Evolutionary conservation across 1,140 invertebrate species (phyloP).

Genomic region (Chrysomallon squamiferum): DNA sequence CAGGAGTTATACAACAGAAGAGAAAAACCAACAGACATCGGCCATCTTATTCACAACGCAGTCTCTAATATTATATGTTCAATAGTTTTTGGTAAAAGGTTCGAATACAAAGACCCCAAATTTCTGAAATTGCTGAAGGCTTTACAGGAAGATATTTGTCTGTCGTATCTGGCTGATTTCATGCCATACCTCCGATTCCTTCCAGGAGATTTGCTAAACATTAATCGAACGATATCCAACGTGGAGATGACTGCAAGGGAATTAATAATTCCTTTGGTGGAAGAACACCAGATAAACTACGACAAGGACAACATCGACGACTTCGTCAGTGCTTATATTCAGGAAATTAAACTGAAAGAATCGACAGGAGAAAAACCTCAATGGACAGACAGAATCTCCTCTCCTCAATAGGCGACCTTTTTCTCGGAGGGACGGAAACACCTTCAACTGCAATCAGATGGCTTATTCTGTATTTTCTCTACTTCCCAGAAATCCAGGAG

Average conservation of each 20-base stretch:
- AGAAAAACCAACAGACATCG: constrained; percentile 15
- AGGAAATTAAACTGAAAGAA: constrained; percentile 12
- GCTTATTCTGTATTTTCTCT: constrained; percentile 83
- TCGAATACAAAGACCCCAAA: constrained; percentile 63
- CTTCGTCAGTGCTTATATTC: constrained; percentile 20
- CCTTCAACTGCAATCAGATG: constrained; percentile 83
- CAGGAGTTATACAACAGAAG: constrained; percentile 9
- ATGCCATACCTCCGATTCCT: constrained; percentile 20
- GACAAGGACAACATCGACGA: constrained; percentile 11
- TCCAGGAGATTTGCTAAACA: constrained; percentile 15
- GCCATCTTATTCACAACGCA: constrained; percentile 15
- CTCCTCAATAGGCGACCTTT: constrained; percentile 71
- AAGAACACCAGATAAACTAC: constrained; percentile 9
- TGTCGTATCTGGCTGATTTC: not conserved
- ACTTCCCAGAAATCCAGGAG: constrained; percentile 75
- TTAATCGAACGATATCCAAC: not conserved
- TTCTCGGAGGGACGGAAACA: constrained; percentile 90
- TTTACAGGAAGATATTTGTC: constrained; percentile 6
- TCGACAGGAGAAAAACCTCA: not conserved
- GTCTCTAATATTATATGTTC: constrained; percentile 79
- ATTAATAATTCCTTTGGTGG: not conserved
- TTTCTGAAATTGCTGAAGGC: constrained; percentile 12
- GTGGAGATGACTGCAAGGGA: not conserved
- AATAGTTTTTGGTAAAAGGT: constrained; percentile 81
- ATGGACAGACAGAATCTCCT: constrained; percentile 9